These are phyloP conservation scores for Anastrepha obliqua DNA, from an alignment of 1,140 invertebrate genomes.

Conservation along the genomic window DNA sequence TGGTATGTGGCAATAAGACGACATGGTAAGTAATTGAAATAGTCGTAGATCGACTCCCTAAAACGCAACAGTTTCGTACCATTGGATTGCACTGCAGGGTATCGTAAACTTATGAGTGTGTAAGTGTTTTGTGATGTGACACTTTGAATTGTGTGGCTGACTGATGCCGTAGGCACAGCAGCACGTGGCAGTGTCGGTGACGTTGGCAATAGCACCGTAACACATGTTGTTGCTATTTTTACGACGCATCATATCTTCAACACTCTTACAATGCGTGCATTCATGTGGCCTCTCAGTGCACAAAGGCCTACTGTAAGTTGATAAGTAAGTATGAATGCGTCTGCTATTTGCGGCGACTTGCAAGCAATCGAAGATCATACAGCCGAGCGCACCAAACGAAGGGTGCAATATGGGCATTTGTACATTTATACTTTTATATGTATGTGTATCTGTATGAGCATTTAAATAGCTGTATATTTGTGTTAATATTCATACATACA, in stretches of 20 bases:
- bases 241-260: neutral
- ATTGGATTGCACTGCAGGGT: too few relatives aligned
- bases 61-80: neutral
- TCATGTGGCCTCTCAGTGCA: neutral
- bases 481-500: neutral
- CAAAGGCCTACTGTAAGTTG: neutral
- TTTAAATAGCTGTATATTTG: neutral
- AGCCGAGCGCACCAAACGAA: neutral
- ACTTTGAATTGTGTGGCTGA: constrained; percentile 43
- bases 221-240: constrained; percentile 52
- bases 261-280: neutral
- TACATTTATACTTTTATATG: neutral
- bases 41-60: too few relatives aligned
- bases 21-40: too few relatives aligned
- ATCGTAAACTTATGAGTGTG: neutral
- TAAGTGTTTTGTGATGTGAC: constrained; percentile 44
- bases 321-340: neutral
- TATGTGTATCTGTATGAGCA: neutral
- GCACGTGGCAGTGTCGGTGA: neutral
- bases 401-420: neutral
- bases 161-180: neutral
- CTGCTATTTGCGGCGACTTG: neutral
- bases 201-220: neutral
- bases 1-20: too few relatives aligned
- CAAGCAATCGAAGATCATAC: constrained; percentile 6